Evolutionary conservation across 2,888 invertebrate genomes (phyloP), one percentile per base, ranked within the genome.

Genomic region (Pteria penguin): DNA sequence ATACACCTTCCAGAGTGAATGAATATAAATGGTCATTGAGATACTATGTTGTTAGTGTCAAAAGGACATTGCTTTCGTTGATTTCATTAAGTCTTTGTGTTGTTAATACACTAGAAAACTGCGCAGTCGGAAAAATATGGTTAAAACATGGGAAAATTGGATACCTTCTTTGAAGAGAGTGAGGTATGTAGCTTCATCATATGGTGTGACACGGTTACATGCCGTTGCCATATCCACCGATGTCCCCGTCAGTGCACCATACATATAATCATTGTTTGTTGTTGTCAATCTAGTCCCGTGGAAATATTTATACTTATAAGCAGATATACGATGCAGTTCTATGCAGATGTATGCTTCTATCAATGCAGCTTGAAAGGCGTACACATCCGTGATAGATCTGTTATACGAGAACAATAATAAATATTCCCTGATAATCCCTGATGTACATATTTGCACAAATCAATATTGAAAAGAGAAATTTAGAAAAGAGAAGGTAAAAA

Each of bases 121-220:
- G n/a, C n/a, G n/a, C n/a, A n/a, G n/a, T n/a, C n/a, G n/a, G n/a
- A n/a, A n/a, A n/a, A n/a, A n/a, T n/a, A n/a, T n/a, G n/a, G n/a
- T n/a, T n/a, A n/a, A n/a, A n/a, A n/a, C n/a, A n/a, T n/a, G n/a
- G n/a, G n/a, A n/a, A n/a, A n/a, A n/a, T n/a, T n/a, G n/a, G n/a
- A 32, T 74, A 82, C 85, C 85, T 81, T 82, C 81, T 70, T 85
- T 82, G 0, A 85, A 71, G 0, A 85, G 78, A 8, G 82, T 82
- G 52, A 79, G 76, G 36, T 81, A 83, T 2, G 85, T 83, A 0
- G 78, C 75, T 14, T 65, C 33, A n/a, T 77, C 82, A 60, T 82
- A 85, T 1, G 85, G 85, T 27, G 77, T 74, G 1, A 73, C 24
- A 58, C 85, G 75, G 36, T 79, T 77, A 65, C 85, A 85, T 0